Evolutionary conservation across 2,797 vertebrate species (phyloP).

Genomic region (Falco concolor): DNA sequence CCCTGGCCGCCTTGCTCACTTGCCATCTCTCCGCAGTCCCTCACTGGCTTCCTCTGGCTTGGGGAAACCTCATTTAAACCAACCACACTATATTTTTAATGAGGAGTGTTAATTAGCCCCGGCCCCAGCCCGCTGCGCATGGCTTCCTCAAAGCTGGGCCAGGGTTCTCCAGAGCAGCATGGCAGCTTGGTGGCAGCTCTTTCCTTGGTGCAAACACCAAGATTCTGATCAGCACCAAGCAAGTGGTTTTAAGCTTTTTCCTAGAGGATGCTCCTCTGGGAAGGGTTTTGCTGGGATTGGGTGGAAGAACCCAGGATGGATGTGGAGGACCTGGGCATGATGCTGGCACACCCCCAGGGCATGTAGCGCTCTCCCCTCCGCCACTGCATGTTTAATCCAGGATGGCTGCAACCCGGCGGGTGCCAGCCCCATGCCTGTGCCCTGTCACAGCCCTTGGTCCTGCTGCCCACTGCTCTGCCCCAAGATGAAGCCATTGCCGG

Average conservation of each 20-base stretch:
- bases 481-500: rapidly evolving
- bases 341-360: background rate
- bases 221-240: too few relatives aligned
- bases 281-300: background rate
- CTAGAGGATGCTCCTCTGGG: background rate
- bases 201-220: background rate
- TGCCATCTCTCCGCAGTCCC: background rate
- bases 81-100: conserved; percentile 51
- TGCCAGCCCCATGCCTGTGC: background rate
- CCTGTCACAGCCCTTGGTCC: background rate
- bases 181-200: rapidly evolving
- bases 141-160: background rate
- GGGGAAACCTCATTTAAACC: background rate
- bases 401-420: background rate
- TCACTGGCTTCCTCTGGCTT: conserved; percentile 21
- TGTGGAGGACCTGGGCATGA: background rate
- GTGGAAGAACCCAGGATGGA: background rate
- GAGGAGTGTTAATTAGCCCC: conserved; percentile 22
- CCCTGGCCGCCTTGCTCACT: background rate
- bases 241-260: background rate
- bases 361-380: rapidly evolving
- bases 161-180: background rate
- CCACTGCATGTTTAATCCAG: rapidly evolving
- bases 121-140: background rate
- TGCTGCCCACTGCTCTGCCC: background rate